A percentile compares a stretch with the other conserved stretches of the same genome.
Conservation (phyloP, 2,888 invertebrate genomes). For the Petrolisthes manimaculis region DNA sequence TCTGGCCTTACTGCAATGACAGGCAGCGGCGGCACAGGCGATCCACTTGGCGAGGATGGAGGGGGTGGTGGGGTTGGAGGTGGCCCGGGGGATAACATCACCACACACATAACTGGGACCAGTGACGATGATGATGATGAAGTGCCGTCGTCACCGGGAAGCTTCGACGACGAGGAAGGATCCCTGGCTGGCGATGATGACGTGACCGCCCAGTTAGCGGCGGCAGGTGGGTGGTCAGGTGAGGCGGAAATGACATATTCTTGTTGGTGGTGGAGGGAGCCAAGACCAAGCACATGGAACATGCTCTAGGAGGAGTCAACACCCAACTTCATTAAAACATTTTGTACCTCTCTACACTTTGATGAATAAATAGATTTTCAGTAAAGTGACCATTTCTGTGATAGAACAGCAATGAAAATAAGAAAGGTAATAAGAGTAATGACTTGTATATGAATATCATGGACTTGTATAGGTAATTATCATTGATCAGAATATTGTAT, state of each 20-base stretch:
- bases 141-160: slow-evolving; percentile 78
- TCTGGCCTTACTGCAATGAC: slow-evolving; percentile 42
- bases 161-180: slow-evolving; percentile 77
- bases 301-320: not conserved
- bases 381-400: too few species aligned
- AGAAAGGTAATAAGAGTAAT: too few species aligned
- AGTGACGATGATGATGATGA: slow-evolving; percentile 80
- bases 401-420: too few species aligned
- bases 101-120: slow-evolving; percentile 26
- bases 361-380: not conserved
- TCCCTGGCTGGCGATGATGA: slow-evolving; percentile 87
- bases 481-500: too few species aligned
- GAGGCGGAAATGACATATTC: slow-evolving; percentile 66
- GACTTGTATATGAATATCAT: too few species aligned
- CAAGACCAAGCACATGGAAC: slow-evolving; percentile 22
- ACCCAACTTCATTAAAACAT: not conserved
- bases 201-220: slow-evolving; percentile 94
- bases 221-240: slow-evolving; percentile 80
- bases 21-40: slow-evolving; percentile 34
- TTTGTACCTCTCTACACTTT: not conserved
- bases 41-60: slow-evolving; percentile 41
- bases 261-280: slow-evolving; percentile 52
- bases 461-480: too few species aligned
- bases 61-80: slow-evolving; percentile 35
- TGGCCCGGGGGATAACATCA: slow-evolving; percentile 37